Percentiles rank a stretch among this genome's conserved stretches.
Conservation (phyloP, 1,140 invertebrate genomes). For the Pomacea maculata region DNA sequence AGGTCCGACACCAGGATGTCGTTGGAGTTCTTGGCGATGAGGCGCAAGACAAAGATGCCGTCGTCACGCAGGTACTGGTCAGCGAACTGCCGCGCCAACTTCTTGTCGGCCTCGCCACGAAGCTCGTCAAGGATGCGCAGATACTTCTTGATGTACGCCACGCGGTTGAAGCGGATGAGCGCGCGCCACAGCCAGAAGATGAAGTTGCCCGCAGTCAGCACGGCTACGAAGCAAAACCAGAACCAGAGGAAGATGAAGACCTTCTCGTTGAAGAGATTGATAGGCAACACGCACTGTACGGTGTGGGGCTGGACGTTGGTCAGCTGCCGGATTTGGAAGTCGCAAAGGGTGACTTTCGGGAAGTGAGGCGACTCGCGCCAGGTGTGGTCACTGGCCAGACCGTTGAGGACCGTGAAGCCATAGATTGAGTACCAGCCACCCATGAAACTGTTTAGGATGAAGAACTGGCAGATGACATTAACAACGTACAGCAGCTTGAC, state of each 20-base stretch:
- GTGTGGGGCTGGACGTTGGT: constrained; percentile 58
- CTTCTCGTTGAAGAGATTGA: constrained; percentile 71
- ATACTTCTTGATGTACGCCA: constrained; percentile 60
- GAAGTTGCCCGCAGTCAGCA: constrained; percentile 51
- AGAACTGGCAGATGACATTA: constrained; percentile 68
- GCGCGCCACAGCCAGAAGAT: constrained; percentile 57
- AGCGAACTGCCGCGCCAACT: constrained; percentile 52
- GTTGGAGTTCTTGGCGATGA: constrained; percentile 61
- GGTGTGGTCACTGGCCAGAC: constrained; percentile 62
- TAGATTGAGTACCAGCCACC: constrained; percentile 67
- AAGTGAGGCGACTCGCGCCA: constrained; percentile 62
- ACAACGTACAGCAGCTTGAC: constrained; percentile 67
- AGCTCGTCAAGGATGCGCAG: constrained; percentile 54
- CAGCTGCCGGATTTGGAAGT: constrained; percentile 67
- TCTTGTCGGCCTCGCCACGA: constrained; percentile 50
- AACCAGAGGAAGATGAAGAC: constrained; percentile 66
- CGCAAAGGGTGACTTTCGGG: constrained; percentile 68
- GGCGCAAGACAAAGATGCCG: constrained; percentile 59
- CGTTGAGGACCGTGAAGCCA: constrained; percentile 65
- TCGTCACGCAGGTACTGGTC: constrained; percentile 62
- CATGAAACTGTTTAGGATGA: constrained; percentile 68
- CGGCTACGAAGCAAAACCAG: constrained; percentile 60
- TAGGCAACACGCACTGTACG: constrained; percentile 69
- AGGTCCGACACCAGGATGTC: constrained; percentile 61
- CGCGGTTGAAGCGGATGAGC: constrained; percentile 49